Base-by-base conservation (phyloP, 2,888 invertebrate genomes). In the Eristalis pertinax region DNA sequence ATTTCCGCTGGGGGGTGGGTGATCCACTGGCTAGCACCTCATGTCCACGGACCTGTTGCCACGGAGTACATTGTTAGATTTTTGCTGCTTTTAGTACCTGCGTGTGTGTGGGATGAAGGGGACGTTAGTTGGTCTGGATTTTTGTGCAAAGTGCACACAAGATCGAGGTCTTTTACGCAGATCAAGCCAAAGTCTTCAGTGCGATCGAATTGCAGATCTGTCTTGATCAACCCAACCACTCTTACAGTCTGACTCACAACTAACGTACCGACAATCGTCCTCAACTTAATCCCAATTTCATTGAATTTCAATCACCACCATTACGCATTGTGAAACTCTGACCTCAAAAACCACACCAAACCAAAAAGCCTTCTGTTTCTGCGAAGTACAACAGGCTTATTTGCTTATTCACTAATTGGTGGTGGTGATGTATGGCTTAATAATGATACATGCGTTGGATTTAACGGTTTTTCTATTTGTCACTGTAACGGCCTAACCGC, bases 1-100 rank as follows among this genome's bases (percentile, higher is more conserved):
- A 38, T 10, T 38, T 32, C 19, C 63, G 38, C 22, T 56, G 58
- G 56, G 4, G 19, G 29, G 26, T 0, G 43, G 4, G 8, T 19
- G 50, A 50, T 50, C 19, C 11, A 26, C 24, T n/a, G 62, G 29
- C 63, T n/a, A 10, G 41, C 22, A 38, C 38, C 68, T 63, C 22
- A 22, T 76, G 35, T n/a, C 70, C 69, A 56, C 68, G 67, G 76
- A 87, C 87, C 87, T 87, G 87, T 87, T 87, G 87, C 87, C 74
- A 76, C 19, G 35, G 15, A 69, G 15, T n/a, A 58, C 60, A 80
- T 82, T 67, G 64, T 63, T 41, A 69, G 64, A 65, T 70, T 67
- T 43, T 68, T 63, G 62, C 29, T 35, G 22, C 24, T 19, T 7
- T 60, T 50, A 32, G 22, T 24, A 26, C 73, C 15, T 50, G 38